Percentiles rank a stretch among this genome's conserved stretches.
These are phyloP conservation scores for Protobothrops flavoviridis DNA, from an alignment of 2,113 vertebrate genomes.

Conservation along the genomic window DNA sequence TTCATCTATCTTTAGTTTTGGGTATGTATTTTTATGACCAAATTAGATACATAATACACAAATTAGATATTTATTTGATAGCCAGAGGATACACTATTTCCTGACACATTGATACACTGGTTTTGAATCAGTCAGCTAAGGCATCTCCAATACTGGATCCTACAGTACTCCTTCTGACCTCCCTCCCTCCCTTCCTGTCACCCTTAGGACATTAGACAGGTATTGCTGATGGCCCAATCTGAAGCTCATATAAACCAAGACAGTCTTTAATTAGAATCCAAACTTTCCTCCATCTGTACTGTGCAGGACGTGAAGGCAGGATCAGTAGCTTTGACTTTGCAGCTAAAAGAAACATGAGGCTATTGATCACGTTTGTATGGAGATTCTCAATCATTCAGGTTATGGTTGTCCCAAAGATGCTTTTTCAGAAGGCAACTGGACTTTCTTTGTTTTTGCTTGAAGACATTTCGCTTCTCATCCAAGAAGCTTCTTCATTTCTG, in stretches of 20 bases:
- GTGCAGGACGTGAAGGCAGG: not conserved
- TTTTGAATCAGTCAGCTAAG: not conserved
- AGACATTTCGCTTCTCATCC: no score
- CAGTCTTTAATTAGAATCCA: not conserved
- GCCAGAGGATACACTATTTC: not conserved
- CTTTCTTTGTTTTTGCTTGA: no score
- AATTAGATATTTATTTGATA: not conserved
- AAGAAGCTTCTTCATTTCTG: no score
- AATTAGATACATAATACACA: no score
- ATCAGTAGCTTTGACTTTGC: not conserved
- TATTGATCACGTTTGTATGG: no score
- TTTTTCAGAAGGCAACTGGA: no score
- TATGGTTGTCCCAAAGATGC: no score
- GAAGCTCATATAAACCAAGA: not conserved
- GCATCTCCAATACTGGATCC: not conserved
- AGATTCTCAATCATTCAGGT: no score
- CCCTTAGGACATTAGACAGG: not conserved
- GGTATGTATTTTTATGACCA: no score
- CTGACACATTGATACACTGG: not conserved
- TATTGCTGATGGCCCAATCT: not conserved
- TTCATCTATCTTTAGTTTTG: no score
- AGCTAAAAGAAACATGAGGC: not conserved
- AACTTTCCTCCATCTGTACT: not conserved
- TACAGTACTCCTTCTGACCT: not conserved
- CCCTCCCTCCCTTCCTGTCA: not conserved